Conservation (phyloP, 2,113 vertebrate genomes). For the Epinephelus fuscoguttatus region DNA sequence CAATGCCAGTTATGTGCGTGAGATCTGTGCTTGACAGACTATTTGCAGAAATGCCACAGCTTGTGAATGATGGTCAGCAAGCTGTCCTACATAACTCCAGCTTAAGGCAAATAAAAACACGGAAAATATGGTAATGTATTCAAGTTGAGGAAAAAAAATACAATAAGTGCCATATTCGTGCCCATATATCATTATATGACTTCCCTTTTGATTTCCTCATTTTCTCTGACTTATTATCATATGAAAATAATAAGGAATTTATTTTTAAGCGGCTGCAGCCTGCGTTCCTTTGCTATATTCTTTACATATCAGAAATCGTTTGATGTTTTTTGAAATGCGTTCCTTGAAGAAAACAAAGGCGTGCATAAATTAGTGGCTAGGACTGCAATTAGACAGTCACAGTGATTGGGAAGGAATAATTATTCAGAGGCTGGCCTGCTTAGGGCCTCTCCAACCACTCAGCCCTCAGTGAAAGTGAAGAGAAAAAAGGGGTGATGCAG, state of each 20-base stretch:
- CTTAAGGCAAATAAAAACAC: conserved; percentile 76
- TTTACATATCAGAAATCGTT: conserved; percentile 82
- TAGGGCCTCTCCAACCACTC: conserved; percentile 64
- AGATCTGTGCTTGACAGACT: conserved; percentile 57
- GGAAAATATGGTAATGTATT: conserved; percentile 82
- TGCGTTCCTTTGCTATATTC: conserved; percentile 69
- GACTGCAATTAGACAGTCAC: conserved; percentile 82
- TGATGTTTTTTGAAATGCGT: conserved; percentile 83
- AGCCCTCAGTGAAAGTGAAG: conserved; percentile 31
- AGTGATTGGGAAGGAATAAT: conserved; percentile 84
- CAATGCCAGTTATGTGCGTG: conserved; percentile 43
- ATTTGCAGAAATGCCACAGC: conserved; percentile 60
- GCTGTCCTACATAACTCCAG: conserved; percentile 77
- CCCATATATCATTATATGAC: conserved; percentile 80
- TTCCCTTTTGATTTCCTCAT: conserved; percentile 78
- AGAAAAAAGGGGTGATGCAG: conserved; percentile 25
- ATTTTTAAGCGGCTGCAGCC: conserved; percentile 80
- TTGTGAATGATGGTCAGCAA: conserved; percentile 78
- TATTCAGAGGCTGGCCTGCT: conserved; percentile 77
- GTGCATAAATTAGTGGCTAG: conserved; percentile 81
- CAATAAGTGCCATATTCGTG: conserved; percentile 77
- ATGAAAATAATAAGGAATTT: conserved; percentile 82
- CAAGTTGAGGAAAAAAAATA: conserved; percentile 70
- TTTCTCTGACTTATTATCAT: conserved; percentile 82
- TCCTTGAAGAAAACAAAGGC: conserved; percentile 85